Evolutionary conservation across 2,888 invertebrate genomes (phyloP).

Genomic region (Drosophila cyrtoloma): DNA sequence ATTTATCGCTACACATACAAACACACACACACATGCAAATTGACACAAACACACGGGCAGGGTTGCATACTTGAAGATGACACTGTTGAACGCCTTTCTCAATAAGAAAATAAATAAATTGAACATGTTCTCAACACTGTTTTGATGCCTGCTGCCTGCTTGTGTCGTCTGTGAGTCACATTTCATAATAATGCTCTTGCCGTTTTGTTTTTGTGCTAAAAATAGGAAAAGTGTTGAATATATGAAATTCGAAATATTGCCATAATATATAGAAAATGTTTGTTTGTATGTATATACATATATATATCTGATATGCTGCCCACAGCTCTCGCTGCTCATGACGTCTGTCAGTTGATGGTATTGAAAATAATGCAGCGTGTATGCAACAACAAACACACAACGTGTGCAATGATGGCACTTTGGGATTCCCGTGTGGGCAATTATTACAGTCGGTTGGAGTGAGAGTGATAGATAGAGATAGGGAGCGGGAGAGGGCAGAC

Average conservation of each 20-base stretch:
- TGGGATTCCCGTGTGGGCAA: constrained; percentile 77
- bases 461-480: constrained; percentile 1
- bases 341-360: constrained; percentile 22
- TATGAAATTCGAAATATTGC: constrained; percentile 58
- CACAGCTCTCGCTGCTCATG: constrained; percentile 12
- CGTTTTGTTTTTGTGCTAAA: constrained; percentile 42
- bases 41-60: neutral
- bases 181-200: constrained; percentile 38
- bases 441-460: constrained; percentile 55
- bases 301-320: constrained; percentile 14
- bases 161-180: constrained; percentile 54
- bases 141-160: neutral
- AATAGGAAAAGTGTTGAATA: constrained; percentile 55
- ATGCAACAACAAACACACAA: constrained; percentile 18
- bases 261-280: constrained; percentile 28
- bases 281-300: constrained; percentile 18
- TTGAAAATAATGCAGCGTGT: constrained; percentile 37
- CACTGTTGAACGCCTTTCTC: constrained; percentile 40
- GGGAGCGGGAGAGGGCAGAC: constrained; percentile 9
- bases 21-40: neutral
- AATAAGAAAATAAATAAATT: constrained; percentile 34
- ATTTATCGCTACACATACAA: constrained; percentile 14
- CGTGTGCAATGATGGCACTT: constrained; percentile 54
- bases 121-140: constrained; percentile 24
- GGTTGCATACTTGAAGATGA: neutral